A percentile compares a stretch with the other conserved stretches of the same genome.
Evolutionary conservation across 2,797 vertebrate species (phyloP).

Genomic region (Sternarchorhynchus goeldii): DNA sequence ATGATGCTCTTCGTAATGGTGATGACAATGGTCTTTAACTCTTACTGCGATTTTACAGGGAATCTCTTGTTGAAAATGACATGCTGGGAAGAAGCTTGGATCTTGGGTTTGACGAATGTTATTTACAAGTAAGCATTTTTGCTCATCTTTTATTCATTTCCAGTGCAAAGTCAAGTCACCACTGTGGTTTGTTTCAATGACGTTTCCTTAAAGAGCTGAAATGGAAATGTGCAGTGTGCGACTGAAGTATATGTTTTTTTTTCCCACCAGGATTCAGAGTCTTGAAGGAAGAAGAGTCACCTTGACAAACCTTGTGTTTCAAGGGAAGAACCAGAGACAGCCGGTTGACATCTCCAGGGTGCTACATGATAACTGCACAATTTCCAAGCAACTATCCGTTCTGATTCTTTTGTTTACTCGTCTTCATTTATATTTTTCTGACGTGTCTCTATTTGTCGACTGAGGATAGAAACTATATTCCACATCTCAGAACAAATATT

Average conservation of each 20-base stretch:
- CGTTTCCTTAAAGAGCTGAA: background rate
- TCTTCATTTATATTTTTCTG: too few relatives aligned
- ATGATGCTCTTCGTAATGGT: background rate
- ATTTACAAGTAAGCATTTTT: constrained; percentile 58
- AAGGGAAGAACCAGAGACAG: background rate
- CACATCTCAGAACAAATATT: too few relatives aligned
- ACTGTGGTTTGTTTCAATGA: background rate
- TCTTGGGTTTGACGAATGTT: constrained; percentile 49
- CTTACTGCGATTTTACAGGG: constrained; percentile 44
- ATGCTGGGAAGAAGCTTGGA: constrained; percentile 11
- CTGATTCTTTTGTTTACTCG: background rate
- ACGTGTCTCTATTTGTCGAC: too few relatives aligned
- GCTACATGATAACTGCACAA: constrained; percentile 13
- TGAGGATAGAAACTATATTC: too few relatives aligned
- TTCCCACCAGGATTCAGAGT: constrained; percentile 32
- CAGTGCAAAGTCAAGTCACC: background rate
- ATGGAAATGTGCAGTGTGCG: background rate
- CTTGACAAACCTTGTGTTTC: background rate
- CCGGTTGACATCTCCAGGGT: background rate
- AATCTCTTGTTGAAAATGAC: constrained; percentile 24
- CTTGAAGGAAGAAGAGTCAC: background rate
- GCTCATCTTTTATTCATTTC: background rate
- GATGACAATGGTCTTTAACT: background rate
- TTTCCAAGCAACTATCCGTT: background rate
- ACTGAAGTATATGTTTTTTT: constrained; percentile 26